These are phyloP conservation scores for Thryonomys swinderianus DNA, from an alignment of 2,113 vertebrate genomes.

Conservation along the genomic window DNA sequence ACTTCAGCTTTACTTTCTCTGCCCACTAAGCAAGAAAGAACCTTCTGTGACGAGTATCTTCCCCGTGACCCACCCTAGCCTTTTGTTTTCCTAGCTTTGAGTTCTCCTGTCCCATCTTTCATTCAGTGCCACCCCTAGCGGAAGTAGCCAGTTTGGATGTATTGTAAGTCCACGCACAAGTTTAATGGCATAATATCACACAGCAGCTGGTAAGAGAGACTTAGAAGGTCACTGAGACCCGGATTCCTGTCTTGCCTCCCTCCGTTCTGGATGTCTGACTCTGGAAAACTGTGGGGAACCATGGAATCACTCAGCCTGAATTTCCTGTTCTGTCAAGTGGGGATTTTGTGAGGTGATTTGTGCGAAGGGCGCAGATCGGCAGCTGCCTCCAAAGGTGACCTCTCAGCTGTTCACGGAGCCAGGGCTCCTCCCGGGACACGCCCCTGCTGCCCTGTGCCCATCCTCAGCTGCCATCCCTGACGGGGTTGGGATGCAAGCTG, in stretches of 20 bases:
- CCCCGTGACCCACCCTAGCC: neutral
- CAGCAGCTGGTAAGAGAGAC: neutral
- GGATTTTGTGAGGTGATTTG: accelerated
- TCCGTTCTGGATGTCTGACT: neutral
- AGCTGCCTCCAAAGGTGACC: neutral
- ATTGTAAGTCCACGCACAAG: neutral
- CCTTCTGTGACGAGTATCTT: neutral
- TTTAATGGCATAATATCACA: neutral
- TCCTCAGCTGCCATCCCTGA: accelerated
- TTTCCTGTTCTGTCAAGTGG: neutral
- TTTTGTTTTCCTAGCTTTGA: neutral
- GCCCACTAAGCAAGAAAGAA: neutral
- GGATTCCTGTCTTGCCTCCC: neutral
- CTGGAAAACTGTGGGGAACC: neutral
- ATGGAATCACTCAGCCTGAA: neutral
- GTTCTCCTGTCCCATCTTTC: neutral
- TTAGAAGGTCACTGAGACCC: neutral
- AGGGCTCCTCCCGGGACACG: neutral
- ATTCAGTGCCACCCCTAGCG: neutral
- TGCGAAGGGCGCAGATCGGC: neutral
- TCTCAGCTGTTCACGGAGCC: accelerated
- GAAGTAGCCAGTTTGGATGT: neutral
- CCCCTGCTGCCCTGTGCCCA: accelerated
- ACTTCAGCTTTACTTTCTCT: neutral
- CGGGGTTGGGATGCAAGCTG: neutral